Conservation (phyloP, 2,797 vertebrate genomes). For the Lithobates pipiens region DNA sequence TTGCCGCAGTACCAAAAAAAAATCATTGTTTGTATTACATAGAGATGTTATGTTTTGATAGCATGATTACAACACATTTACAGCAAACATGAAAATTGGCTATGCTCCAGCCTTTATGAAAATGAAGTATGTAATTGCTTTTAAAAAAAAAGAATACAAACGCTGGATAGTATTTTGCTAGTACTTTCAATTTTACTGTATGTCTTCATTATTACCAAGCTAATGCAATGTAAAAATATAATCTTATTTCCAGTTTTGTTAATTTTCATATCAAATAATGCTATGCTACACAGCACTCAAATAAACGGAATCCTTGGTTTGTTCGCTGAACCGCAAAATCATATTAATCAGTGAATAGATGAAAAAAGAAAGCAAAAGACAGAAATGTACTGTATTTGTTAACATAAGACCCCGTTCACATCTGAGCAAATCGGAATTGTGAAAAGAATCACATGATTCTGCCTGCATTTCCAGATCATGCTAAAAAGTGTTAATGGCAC, state of each 20-base stretch:
- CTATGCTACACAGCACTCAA: neutral
- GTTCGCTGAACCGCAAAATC: neutral
- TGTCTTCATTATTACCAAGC: neutral
- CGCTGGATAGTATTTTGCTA: neutral
- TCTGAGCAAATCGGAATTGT: no score
- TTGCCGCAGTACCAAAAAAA: constrained; percentile 35
- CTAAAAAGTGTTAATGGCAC: no score
- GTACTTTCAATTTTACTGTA: neutral
- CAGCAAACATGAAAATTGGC: constrained; percentile 13
- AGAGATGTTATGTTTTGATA: constrained; percentile 33
- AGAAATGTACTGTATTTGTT: neutral
- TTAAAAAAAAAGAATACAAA: neutral
- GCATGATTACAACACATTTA: constrained; percentile 22
- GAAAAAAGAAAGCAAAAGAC: neutral
- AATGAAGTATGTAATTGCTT: constrained; percentile 16
- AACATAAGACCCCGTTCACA: no score
- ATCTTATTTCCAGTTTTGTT: neutral
- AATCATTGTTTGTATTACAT: constrained; percentile 36
- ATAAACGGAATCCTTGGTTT: neutral
- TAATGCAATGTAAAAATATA: constrained; percentile 14
- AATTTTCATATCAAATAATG: constrained; percentile 1
- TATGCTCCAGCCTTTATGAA: neutral
- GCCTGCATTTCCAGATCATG: no score
- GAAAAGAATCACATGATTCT: no score
- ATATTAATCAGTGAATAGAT: neutral